phyloP scores from a whole-genome alignment of 2,113 vertebrate species.

The Philantomba maxwellii region DNA sequence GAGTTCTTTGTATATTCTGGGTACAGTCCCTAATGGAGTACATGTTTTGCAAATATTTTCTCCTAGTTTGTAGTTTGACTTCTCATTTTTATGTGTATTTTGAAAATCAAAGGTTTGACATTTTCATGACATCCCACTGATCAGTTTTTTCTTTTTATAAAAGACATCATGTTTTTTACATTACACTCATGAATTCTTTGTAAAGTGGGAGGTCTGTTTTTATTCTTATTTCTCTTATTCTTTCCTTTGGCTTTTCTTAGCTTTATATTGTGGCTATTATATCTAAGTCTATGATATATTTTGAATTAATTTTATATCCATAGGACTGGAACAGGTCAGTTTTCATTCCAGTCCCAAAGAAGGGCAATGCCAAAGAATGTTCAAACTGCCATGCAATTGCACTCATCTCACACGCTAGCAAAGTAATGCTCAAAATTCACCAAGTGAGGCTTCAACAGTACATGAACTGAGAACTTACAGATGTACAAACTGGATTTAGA shows the following conservation, averaged over 20 bases:
- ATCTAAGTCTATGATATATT: background rate
- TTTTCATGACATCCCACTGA: background rate
- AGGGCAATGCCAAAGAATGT: background rate
- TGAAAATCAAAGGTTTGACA: background rate
- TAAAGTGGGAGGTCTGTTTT: background rate
- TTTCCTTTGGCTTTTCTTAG: background rate
- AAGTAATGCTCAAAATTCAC: background rate
- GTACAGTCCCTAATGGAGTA: background rate
- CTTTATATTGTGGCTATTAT: background rate
- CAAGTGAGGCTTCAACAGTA: background rate
- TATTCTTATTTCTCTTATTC: background rate
- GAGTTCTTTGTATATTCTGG: background rate
- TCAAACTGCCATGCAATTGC: background rate
- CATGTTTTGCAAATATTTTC: background rate
- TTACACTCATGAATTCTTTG: background rate
- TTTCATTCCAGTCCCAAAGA: background rate
- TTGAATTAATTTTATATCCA: background rate
- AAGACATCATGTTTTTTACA: background rate
- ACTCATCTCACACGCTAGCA: background rate
- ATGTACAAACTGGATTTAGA: background rate
- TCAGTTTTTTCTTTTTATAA: background rate
- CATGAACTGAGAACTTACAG: background rate
- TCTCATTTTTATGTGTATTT: background rate
- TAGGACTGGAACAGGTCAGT: background rate
- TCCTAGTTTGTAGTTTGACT: background rate